Evolutionary conservation across 2,888 invertebrate genomes (phyloP), one percentile per base, ranked within the genome.

Genomic region (Gandaritis pyraliata): DNA sequence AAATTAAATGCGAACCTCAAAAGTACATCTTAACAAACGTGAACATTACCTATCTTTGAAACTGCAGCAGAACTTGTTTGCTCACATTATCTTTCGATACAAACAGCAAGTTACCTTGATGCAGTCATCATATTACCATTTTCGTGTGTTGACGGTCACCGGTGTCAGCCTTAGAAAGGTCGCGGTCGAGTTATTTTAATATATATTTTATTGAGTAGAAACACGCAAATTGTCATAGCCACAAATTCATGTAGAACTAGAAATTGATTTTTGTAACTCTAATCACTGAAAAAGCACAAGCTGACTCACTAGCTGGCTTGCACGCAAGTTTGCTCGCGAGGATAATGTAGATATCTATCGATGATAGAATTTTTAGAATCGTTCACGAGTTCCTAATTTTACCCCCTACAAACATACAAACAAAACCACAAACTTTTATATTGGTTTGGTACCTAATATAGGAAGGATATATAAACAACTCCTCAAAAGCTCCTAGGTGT

Each of bases 51-150:
- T 30, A 47, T 39, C 29, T 30, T 56, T 15, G 5, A 30, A 38
- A 52, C 18, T 30, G 41, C 53, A 43, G 2, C 49, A 49, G 10
- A 50, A 36, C 43, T 18, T 47, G 33, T 55, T 58, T 56, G 16
- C 13, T 12, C 48, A 18, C 23, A 16, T 52, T 56, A 58, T 56
- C 58, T 33, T 41, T 47, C 47, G 39, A 60, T 58, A 56, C 29
- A 48, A 61, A 51, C 46, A 50, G 49, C 29, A 16, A 61, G 41
- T 75, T 69, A 76, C 83, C 83, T 83, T 81, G 81, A 71, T 74
- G 69, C 66, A 77, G 68, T 74, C 64, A 49, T 59, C 30, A 11
- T 64, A 53, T 78, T 73, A 65, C 76, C 72, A 63, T 77, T 78
- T 81, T 78, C 48, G 71, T 72, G 72, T 68, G 61, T 66, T 69